These are phyloP conservation scores for Hyles lineata DNA, from an alignment of 2,888 invertebrate genomes.

Conservation along the genomic window DNA sequence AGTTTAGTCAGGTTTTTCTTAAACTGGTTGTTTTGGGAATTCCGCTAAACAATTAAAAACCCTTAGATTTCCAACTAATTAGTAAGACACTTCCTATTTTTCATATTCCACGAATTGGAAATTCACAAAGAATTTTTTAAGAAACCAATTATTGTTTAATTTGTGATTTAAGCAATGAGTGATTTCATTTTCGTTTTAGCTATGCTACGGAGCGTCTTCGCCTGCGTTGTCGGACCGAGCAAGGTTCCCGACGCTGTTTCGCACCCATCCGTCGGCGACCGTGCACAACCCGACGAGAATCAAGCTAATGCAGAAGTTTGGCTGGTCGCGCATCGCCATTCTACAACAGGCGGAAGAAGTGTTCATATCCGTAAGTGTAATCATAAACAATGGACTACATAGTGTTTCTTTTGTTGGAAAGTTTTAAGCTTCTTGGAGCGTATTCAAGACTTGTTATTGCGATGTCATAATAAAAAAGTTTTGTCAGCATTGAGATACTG, in stretches of 20 bases:
- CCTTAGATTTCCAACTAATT: too few species aligned
- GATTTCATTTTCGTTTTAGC: constrained; percentile 78
- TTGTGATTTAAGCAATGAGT: too few species aligned
- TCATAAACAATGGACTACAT: not conserved
- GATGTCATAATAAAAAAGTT: not conserved
- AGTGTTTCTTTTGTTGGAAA: not conserved
- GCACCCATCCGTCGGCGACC: constrained; percentile 99
- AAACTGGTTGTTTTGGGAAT: not conserved
- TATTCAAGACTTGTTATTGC: not conserved
- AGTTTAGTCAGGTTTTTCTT: not conserved
- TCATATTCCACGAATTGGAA: too few species aligned
- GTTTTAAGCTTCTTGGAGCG: not conserved
- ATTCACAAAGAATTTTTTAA: too few species aligned
- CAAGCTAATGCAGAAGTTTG: constrained; percentile 97
- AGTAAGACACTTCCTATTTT: too few species aligned
- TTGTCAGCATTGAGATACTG: not conserved
- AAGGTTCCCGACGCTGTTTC: constrained; percentile 98
- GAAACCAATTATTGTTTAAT: too few species aligned
- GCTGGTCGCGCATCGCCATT: constrained; percentile 98
- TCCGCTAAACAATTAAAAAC: too few species aligned
- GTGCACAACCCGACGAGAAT: constrained; percentile 99
- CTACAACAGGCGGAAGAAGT: constrained; percentile 99
- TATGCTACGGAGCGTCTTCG: constrained; percentile 99
- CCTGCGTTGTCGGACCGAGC: constrained; percentile 98
- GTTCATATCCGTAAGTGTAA: constrained; percentile 91